Base-by-base conservation (phyloP, 1,140 invertebrate genomes). In the Drosophila lowei region DNA sequence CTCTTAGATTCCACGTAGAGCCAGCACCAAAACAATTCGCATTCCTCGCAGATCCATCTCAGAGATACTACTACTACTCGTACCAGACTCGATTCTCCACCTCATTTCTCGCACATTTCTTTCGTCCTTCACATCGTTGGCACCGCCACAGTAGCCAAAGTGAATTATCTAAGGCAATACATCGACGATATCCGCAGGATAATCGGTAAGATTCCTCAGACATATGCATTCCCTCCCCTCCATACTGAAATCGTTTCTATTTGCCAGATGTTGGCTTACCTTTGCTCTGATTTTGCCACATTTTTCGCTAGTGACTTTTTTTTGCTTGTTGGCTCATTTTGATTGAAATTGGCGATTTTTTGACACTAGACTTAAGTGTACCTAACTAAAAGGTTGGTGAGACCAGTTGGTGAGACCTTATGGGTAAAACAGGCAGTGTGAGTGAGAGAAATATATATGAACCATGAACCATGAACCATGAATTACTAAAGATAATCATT, bases 121-220 rank as follows among this genome's bases (percentile, higher is more conserved):
- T 42, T 66, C 62, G 30, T 57, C 6, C 13, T 41, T 28, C 43
- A 38, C 46, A 47, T 62, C 65, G 78, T 72, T 63, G 48, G 67
- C 68, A 50, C 59, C 43, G 56, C 64, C 58, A 90, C 42, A 84
- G 64, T 81, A 90, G 88, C 75, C 90, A 91, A 90, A 89, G 90
- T 91, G 90, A 91, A 91, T 91, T 86, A 89, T 77, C 72, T 91
- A 81, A 91, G 76, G 90, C 90, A 91, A 86, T 91, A 91, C 85
- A 88, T 91, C 90, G 90, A 91, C 89, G 90, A 91, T 85, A 91
- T 91, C 90, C 90, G 90, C 85, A 90, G 90, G 89, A 90, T 91
- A 63, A 91, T 91, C 88, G 90, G 90, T 91, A 91, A 91, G 90
- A 85, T 5, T 38, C 34, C 34, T 38, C 34, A 38, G 34, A 38